Percentiles rank a stretch among this genome's conserved stretches.
Conservation (phyloP, 30 jellyfish, hydroid and myxozoan species). For the Turritopsis dohrnii region DNA sequence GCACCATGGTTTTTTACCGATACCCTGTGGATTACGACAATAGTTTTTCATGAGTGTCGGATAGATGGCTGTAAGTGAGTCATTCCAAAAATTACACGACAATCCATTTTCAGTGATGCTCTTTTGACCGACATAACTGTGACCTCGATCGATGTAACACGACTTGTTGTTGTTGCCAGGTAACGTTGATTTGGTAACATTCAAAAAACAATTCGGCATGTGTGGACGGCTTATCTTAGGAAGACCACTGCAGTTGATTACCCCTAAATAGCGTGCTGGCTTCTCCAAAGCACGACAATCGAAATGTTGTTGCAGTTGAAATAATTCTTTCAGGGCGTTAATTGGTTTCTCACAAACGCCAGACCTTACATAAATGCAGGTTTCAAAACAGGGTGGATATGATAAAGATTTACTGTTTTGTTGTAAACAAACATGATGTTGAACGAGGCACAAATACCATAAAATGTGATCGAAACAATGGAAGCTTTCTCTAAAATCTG, state of each 20-base stretch:
- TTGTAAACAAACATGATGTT: neutral
- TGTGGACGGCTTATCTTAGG: neutral
- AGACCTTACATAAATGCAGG: neutral
- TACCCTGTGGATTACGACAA: neutral
- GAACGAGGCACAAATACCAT: neutral
- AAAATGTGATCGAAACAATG: neutral
- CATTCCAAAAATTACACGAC: neutral
- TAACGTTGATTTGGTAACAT: neutral
- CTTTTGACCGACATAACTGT: neutral
- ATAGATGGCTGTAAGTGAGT: neutral
- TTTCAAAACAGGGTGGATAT: neutral
- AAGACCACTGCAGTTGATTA: neutral
- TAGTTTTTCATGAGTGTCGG: neutral
- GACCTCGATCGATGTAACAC: neutral
- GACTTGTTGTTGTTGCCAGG: neutral
- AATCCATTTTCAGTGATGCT: neutral
- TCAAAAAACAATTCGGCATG: neutral
- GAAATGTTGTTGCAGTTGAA: neutral
- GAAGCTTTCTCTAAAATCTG: neutral
- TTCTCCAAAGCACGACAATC: too few relatives aligned
- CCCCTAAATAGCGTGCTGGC: neutral
- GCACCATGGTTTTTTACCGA: neutral
- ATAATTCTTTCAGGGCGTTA: neutral
- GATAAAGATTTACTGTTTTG: neutral
- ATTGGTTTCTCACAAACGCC: neutral